These are phyloP conservation scores for Heliothis virescens DNA, from an alignment of 1,140 invertebrate species.

Conservation along the genomic window DNA sequence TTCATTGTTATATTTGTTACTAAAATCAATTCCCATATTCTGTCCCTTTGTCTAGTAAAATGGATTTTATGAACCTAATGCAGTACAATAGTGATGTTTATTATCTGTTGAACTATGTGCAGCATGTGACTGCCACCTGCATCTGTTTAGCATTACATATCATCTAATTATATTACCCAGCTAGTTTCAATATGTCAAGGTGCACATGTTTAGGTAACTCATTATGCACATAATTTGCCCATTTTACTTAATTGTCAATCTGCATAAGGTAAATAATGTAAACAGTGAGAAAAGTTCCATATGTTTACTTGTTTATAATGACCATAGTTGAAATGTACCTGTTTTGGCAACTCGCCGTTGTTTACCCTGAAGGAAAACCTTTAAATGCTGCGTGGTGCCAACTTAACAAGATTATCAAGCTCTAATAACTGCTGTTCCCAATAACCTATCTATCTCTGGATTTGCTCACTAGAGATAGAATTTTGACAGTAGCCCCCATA, in stretches of 20 bases:
- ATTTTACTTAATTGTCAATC: conserved; percentile 51
- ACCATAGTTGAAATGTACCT: conserved; percentile 42
- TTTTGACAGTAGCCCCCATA: too few species aligned
- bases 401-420: conserved; percentile 57
- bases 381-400: conserved; percentile 68
- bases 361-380: conserved; percentile 74
- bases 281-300: conserved; percentile 17
- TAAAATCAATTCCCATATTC: too few species aligned
- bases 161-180: conserved; percentile 10
- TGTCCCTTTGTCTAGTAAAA: too few species aligned
- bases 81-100: too few species aligned
- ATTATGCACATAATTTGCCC: conserved; percentile 51
- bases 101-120: too few species aligned
- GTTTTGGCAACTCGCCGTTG: conserved; percentile 64
- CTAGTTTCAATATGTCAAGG: conserved; percentile 52
- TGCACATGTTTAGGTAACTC: conserved; percentile 46
- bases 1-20: too few species aligned
- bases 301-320: conserved; percentile 23
- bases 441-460: too few species aligned
- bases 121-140: not conserved
- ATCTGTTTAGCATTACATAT: conserved; percentile 6
- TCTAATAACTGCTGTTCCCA: too few species aligned
- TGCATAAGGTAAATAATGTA: conserved; percentile 27
- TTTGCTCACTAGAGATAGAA: too few species aligned
- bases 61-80: too few species aligned